phyloP scores from a whole-genome alignment of 2,113 vertebrate species.

The Percina caprodes region DNA sequence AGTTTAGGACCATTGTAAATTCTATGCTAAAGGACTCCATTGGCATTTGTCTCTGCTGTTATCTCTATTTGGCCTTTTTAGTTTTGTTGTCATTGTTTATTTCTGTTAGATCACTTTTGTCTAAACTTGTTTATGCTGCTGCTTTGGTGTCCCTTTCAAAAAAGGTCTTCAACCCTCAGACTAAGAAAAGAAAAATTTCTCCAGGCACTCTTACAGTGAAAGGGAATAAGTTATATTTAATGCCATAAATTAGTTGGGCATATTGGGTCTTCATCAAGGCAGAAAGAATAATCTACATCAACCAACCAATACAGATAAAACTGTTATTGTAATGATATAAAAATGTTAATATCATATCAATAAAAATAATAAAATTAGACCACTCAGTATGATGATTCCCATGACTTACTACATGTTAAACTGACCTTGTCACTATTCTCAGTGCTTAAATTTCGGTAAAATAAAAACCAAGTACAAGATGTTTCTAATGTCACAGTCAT shows the following conservation, averaged over 20 bases:
- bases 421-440: neutral
- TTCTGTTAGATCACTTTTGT: neutral
- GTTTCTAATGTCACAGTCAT: conserved; percentile 4
- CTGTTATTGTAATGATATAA: neutral
- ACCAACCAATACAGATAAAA: neutral
- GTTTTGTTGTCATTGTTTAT: neutral
- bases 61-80: neutral
- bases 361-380: neutral
- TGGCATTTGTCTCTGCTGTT: neutral
- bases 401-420: neutral
- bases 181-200: neutral
- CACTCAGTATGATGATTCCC: neutral
- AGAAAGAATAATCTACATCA: neutral
- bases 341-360: neutral
- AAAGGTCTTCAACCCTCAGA: neutral
- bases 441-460: neutral
- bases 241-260: too few relatives aligned
- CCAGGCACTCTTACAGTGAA: neutral
- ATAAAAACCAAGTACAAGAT: neutral
- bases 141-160: neutral
- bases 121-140: neutral
- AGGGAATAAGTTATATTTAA: neutral
- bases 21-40: neutral
- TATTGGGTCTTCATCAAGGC: neutral
- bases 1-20: neutral